A percentile compares a stretch with the other conserved stretches of the same genome.
phyloP scores from a whole-genome alignment of 2,113 vertebrate species.

The Passer domesticus region DNA sequence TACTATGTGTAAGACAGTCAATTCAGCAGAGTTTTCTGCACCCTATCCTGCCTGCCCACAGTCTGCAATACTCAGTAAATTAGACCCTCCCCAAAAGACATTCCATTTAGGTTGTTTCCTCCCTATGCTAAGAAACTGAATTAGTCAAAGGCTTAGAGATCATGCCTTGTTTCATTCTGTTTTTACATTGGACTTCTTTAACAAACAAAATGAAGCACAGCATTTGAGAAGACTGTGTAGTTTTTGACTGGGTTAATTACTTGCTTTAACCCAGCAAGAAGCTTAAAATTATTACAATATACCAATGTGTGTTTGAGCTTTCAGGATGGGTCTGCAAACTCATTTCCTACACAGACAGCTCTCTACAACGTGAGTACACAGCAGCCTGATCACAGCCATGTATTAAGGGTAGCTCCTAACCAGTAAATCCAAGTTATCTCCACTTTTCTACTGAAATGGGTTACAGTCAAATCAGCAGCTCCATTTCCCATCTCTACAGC shows the following conservation, averaged over 20 bases:
- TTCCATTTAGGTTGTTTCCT: neutral
- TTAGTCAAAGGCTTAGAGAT: neutral
- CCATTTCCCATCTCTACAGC: neutral
- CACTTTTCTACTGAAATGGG: neutral
- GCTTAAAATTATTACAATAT: neutral
- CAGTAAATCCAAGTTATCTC: neutral
- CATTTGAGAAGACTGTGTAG: neutral
- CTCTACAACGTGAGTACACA: neutral
- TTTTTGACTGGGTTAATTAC: neutral
- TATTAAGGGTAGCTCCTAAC: neutral
- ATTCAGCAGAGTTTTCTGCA: neutral
- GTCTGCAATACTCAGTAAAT: neutral
- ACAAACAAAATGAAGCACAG: neutral
- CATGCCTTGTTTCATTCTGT: neutral
- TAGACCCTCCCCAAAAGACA: neutral
- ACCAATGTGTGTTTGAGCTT: neutral
- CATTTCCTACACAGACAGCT: neutral
- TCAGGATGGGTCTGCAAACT: neutral
- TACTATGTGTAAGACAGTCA: neutral
- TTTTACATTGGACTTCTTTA: neutral
- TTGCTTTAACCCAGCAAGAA: neutral
- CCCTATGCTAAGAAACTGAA: neutral
- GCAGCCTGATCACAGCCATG: neutral
- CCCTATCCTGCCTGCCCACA: neutral
- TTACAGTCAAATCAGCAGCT: constrained; percentile 7